A percentile compares a stretch with the other conserved stretches of the same genome.
Evolutionary conservation across 2,113 vertebrate genomes (phyloP).

Genomic region (Bucco capensis): DNA sequence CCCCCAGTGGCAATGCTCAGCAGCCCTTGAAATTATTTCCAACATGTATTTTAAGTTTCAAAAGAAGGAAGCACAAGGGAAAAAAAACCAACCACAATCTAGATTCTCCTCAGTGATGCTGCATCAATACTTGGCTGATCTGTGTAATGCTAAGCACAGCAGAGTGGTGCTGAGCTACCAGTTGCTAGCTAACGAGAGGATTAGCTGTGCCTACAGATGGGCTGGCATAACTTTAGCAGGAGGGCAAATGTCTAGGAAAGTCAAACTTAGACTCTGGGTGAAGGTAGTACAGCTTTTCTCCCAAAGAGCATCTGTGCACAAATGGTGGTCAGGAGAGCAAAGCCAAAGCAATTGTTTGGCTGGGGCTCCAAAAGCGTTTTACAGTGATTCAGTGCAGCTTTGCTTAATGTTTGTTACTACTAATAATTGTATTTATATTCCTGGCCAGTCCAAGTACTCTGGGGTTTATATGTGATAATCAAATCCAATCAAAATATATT

Average conservation of each 20-base stretch:
- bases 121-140: conserved; percentile 59
- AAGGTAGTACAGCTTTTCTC: neutral
- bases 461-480: neutral
- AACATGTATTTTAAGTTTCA: conserved; percentile 59
- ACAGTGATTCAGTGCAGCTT: neutral
- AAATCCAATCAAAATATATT: neutral
- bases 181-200: conserved; percentile 41
- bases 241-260: neutral
- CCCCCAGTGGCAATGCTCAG: conserved; percentile 58
- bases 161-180: conserved; percentile 34
- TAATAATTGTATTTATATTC: neutral
- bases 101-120: conserved; percentile 52
- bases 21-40: conserved; percentile 73
- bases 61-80: conserved; percentile 23
- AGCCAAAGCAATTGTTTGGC: neutral
- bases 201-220: conserved; percentile 37
- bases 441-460: neutral
- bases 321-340: neutral
- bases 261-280: neutral
- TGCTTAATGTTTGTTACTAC: neutral
- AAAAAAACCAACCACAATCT: neutral
- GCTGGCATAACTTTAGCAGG: conserved; percentile 5
- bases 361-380: neutral
- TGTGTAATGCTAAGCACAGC: conserved; percentile 28
- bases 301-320: neutral